Percentiles rank a stretch among this genome's conserved stretches.
These are phyloP conservation scores for Mylabris phalerata DNA, from an alignment of 1,140 invertebrate species.

Conservation along the genomic window DNA sequence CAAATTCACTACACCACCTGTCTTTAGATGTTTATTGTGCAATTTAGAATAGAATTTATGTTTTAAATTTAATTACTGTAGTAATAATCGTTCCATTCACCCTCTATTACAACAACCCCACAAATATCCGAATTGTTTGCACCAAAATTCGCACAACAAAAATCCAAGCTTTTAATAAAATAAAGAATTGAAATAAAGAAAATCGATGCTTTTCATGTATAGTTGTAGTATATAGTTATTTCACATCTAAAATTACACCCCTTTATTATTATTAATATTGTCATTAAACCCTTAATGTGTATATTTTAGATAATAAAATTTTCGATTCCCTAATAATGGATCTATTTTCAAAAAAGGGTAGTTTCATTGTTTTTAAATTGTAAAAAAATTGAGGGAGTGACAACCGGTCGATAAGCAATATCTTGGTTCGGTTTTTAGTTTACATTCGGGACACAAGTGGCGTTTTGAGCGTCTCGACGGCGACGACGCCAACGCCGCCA, in stretches of 20 bases:
- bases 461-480: background rate
- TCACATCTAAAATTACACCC: no score
- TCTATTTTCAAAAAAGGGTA: no score
- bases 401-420: slow-evolving; percentile 9
- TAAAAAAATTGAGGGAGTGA: slow-evolving; percentile 2
- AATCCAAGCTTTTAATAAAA: background rate
- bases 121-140: background rate
- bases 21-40: slow-evolving; percentile 7
- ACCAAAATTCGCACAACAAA: background rate
- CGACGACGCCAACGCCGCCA: background rate
- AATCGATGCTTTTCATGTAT: slow-evolving; percentile 19
- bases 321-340: no score
- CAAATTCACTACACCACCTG: no score
- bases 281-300: no score
- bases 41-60: slow-evolving; percentile 8
- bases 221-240: slow-evolving; percentile 16
- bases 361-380: no score
- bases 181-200: background rate
- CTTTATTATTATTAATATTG: no score
- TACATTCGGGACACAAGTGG: background rate
- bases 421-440: background rate
- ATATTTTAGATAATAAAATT: no score
- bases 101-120: background rate
- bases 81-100: slow-evolving; percentile 2
- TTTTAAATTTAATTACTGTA: background rate